Evolutionary conservation across 2,797 vertebrate genomes (phyloP).

Genomic region (Myotis vivesi): DNA sequence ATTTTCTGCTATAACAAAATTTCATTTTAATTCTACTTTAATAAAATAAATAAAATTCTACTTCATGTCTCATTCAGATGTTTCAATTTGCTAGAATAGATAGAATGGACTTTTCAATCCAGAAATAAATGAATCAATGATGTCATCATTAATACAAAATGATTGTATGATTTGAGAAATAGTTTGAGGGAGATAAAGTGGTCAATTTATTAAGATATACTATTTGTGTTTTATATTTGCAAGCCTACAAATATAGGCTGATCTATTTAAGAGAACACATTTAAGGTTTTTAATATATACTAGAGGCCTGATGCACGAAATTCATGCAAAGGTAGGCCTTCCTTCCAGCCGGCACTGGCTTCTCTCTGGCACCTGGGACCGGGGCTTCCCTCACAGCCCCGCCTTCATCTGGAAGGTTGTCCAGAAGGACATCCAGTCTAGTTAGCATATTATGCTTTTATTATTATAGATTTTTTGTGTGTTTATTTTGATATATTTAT

Average conservation of each 20-base stretch:
- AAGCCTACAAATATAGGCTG: not conserved
- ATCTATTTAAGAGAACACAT: not conserved
- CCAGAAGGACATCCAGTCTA: no score
- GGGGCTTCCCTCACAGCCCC: no score
- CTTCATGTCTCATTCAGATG: not conserved
- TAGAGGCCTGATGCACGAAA: no score
- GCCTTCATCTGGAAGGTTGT: no score
- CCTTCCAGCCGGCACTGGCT: no score
- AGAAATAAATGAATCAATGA: not conserved
- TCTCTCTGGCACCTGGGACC: no score
- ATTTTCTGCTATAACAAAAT: not conserved
- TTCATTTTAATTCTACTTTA: not conserved
- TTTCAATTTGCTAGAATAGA: not conserved
- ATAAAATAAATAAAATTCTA: not conserved
- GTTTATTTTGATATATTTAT: not conserved
- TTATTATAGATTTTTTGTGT: not conserved
- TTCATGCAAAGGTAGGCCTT: no score
- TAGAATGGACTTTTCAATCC: not conserved
- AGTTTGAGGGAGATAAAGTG: not conserved
- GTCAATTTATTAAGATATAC: not conserved
- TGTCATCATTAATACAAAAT: not conserved
- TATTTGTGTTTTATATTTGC: not conserved
- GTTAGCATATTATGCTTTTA: no score
- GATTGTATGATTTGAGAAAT: not conserved
- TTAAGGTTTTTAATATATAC: not conserved